Base-by-base conservation (phyloP, 2,113 vertebrate genomes). In the Drymodes brunneopygia region DNA sequence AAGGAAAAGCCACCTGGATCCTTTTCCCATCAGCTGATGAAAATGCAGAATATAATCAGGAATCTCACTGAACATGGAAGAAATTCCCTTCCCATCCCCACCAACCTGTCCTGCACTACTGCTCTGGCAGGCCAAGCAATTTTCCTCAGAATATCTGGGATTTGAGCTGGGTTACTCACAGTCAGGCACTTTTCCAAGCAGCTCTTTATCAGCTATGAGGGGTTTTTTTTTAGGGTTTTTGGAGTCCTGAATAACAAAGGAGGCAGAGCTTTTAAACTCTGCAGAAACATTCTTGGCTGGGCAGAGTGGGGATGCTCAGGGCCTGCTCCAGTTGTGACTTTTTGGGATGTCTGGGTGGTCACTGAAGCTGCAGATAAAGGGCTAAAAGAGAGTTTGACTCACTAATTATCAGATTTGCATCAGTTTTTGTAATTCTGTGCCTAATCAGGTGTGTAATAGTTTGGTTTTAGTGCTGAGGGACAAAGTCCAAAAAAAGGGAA, bases 161-260 rank as follows among this genome's bases (percentile, higher is more conserved):
- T 92, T 9, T 75, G 90, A 70, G 61, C 65, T 75, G 57, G 56
- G 36, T 92, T 95, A 80, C 78, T 94, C 93, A 94, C 35, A 40
- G 45, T 65, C 80, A 91, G 95, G 86, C 91, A 53, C 31, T n/a
- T 56, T 60, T 94, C 94, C 95, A 94, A 85, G 45, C 36, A 60
- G 36, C 25, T 79, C 40, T 81, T 94, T 94, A 60, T 89, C 11
- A 0, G 15, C 83, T 83, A 4, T 3, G 14, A 88, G 79, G 38
- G 24, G 31, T 92, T 92, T 93, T 91, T 92, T 91, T 94, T 92
- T 81, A 61, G 72, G 27, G 23, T 58, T 88, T 88, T 29, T 74
- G 57, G 57, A 86, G 61, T 33, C 61, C 44, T 81, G 73, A 42
- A 38, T 51, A 60, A 45, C 42, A 83, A 47, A 83, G 51, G 44